Evolutionary conservation across 2,113 vertebrate genomes (phyloP), one percentile per base, ranked within the genome.

Genomic region (Nothocercus julius): DNA sequence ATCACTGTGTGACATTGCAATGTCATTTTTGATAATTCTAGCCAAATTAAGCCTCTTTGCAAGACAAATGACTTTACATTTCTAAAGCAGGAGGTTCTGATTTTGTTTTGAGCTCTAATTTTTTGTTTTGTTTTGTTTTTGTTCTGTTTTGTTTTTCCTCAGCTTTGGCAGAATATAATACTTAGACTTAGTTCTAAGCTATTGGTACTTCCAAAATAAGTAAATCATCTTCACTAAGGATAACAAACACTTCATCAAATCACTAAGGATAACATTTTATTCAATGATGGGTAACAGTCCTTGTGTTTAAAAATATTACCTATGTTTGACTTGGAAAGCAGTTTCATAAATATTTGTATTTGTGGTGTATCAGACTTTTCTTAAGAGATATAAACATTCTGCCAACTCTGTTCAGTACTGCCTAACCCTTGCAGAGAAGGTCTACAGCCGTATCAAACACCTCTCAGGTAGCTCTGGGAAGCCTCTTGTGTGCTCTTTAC

Each of bases 1-100:
- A 82, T 72, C 61, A 76, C 0, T 72, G 47, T 21, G 45, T 58
- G 67, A 49, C 64, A 87, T 82, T 82, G 34, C 78, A 93, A 40
- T 59, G 86, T 85, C 68, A 87, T 74, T 87, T 93, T 59, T 95
- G 77, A 51, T 85, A 92, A 85, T 87, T 91, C 75, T 82, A 63
- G 51, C 40, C 66, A 79, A 94, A 92, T 85, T 76, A 86, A 78
- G 27, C 27, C 24, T 92, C 42, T 4, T 49, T 82, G 44, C 25
- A 40, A 85, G 81, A 88, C 44, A 90, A 73, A 92, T 84, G 42
- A 7, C 34, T 75, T 73, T 40, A 45, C 19, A 67, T 87, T 87
- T 85, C 75, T 79, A 80, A 76, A 89, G 53, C 1, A 2, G 42
- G 47, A 90, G 70, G n/a, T 58, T 68, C 49, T 83, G 53, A 34